Evolutionary conservation across 2,888 invertebrate species (phyloP).

Genomic region (Andrena marginata): DNA sequence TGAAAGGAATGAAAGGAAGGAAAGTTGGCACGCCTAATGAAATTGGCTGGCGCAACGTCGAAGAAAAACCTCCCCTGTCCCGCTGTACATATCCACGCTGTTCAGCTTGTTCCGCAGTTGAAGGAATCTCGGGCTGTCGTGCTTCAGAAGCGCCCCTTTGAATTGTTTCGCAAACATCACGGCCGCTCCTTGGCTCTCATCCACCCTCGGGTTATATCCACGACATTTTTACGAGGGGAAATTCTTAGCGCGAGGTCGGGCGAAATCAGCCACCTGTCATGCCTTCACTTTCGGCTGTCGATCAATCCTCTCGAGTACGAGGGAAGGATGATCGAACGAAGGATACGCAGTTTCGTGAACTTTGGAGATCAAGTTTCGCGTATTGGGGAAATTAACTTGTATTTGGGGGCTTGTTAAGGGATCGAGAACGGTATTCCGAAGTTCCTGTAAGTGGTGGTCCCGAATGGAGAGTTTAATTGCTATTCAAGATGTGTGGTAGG

Average conservation of each 20-base stretch:
- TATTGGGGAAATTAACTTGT: not conserved
- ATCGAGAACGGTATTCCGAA: too few species aligned
- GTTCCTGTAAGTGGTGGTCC: not conserved
- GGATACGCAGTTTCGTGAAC: not conserved
- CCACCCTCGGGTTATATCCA: constrained; percentile 3
- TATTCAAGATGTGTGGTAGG: too few species aligned
- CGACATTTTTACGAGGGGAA: constrained; percentile 15
- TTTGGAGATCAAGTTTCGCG: not conserved
- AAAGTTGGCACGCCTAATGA: constrained; percentile 56
- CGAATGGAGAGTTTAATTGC: not conserved
- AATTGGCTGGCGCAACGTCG: constrained; percentile 47
- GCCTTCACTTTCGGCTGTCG: constrained; percentile 23
- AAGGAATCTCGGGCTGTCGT: constrained; percentile 45
- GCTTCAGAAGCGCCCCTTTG: constrained; percentile 32
- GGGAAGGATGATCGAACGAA: not conserved
- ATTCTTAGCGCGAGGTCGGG: constrained; percentile 5
- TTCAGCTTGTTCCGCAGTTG: not conserved
- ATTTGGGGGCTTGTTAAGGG: not conserved
- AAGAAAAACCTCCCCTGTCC: constrained; percentile 18
- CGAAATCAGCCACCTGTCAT: constrained; percentile 20
- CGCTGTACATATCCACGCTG: constrained; percentile 1
- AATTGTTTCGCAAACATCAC: constrained; percentile 60
- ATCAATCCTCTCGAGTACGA: constrained; percentile 12
- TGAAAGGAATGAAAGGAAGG: constrained; percentile 17
- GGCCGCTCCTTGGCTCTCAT: not conserved